Evolutionary conservation across 2,113 vertebrate species (phyloP).

Genomic region (Amblyornis subalaris): DNA sequence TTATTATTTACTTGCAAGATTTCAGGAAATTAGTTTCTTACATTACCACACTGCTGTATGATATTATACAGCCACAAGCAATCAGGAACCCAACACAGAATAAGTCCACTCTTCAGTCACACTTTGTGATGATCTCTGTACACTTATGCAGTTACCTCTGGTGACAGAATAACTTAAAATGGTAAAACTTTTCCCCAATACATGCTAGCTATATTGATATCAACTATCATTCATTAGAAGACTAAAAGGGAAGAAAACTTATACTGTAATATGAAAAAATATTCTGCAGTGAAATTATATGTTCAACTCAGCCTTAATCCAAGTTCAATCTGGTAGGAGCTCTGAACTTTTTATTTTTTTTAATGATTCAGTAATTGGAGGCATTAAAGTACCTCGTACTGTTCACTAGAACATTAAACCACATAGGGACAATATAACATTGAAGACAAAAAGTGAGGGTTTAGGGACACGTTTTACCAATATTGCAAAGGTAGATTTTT

Average conservation of each 20-base stretch:
- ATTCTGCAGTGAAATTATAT: not conserved
- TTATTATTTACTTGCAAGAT: not conserved
- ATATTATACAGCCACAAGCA: not conserved
- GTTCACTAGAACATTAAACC: not conserved
- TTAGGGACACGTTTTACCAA: not conserved
- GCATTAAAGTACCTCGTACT: not conserved
- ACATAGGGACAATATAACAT: not conserved
- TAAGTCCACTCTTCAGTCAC: not conserved
- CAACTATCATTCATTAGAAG: not conserved
- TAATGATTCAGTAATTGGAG: not conserved
- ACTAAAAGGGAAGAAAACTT: not conserved
- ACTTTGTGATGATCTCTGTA: not conserved
- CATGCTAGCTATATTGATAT: not conserved
- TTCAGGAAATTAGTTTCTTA: not conserved
- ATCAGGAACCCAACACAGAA: not conserved
- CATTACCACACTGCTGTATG: not conserved
- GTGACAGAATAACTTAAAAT: not conserved
- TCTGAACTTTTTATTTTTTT: not conserved
- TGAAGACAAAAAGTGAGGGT: not conserved
- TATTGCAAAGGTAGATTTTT: not conserved
- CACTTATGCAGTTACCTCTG: not conserved
- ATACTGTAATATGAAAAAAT: not conserved
- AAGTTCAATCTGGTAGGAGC: not conserved
- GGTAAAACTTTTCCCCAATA: not conserved
- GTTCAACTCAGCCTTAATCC: not conserved